These are phyloP conservation scores for Drosophila tanythrix DNA, from an alignment of 2,888 invertebrate genomes.

Conservation along the genomic window DNA sequence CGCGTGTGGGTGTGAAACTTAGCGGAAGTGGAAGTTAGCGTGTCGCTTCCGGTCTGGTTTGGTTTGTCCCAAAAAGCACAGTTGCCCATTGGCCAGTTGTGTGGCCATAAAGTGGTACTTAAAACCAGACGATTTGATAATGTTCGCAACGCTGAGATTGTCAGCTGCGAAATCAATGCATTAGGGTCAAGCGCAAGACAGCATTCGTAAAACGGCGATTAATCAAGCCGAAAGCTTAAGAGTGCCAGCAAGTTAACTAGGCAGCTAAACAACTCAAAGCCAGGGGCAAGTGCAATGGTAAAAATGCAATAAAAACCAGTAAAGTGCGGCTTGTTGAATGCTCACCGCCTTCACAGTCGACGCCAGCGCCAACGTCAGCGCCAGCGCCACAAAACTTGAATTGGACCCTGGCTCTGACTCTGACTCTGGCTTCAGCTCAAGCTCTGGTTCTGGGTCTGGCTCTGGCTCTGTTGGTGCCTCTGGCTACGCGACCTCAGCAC, in stretches of 20 bases:
- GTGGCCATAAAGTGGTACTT: constrained; percentile 37
- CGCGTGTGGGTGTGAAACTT: constrained; percentile 62
- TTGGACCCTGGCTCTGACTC: constrained; percentile 57
- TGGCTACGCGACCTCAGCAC: constrained; percentile 61
- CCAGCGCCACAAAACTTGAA: constrained; percentile 63
- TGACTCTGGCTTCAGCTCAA: constrained; percentile 16
- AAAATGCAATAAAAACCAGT: constrained; percentile 53
- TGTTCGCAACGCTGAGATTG: constrained; percentile 21
- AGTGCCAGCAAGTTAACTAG: constrained; percentile 47
- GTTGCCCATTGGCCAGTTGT: constrained; percentile 28
- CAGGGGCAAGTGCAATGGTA: constrained; percentile 79
- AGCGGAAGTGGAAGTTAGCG: constrained; percentile 71
- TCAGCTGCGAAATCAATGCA: constrained; percentile 49
- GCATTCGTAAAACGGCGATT: constrained; percentile 41
- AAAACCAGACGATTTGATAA: constrained; percentile 40
- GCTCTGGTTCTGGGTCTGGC: constrained; percentile 15
- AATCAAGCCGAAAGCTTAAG: constrained; percentile 62
- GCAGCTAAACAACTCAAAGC: constrained; percentile 70
- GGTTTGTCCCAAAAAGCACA: constrained; percentile 30
- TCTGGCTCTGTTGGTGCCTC: constrained; percentile 23
- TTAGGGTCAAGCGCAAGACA: constrained; percentile 73
- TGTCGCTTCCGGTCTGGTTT: constrained; percentile 61
- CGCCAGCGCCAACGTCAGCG: constrained; percentile 18
- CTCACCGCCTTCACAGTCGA: constrained; percentile 44
- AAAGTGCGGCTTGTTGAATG: constrained; percentile 50